Evolutionary conservation across 2,113 vertebrate species (phyloP).

Genomic region (Cryptotis parvus): DNA sequence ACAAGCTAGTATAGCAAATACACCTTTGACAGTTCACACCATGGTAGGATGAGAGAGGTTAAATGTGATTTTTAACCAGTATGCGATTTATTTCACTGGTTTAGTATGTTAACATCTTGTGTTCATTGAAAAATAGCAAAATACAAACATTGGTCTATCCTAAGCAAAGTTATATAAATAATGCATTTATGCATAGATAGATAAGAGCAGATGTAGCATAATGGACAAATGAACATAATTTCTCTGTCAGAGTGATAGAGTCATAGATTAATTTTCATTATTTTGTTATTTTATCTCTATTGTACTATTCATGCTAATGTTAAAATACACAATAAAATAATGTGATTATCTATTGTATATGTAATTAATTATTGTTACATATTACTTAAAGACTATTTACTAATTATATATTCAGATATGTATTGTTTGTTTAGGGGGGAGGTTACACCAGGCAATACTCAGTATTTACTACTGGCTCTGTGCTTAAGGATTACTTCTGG

Average conservation of each 20-base stretch:
- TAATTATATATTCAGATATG: too few relatives aligned
- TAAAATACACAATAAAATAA: too few relatives aligned
- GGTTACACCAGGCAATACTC: too few relatives aligned
- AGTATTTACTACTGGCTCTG: too few relatives aligned
- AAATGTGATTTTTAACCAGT: conserved; percentile 11
- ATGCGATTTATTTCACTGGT: neutral
- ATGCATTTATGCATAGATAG: neutral
- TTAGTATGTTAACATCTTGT: conserved; percentile 19
- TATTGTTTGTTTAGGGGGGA: too few relatives aligned
- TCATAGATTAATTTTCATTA: too few relatives aligned
- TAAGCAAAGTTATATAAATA: conserved; percentile 17
- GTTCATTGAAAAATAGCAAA: conserved; percentile 24
- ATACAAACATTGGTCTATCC: neutral
- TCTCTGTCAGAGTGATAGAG: neutral
- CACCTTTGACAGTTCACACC: neutral
- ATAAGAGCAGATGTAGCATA: neutral
- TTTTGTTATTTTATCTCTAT: conserved; percentile 3
- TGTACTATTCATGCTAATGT: neutral
- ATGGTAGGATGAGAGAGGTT: neutral
- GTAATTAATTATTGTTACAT: too few relatives aligned
- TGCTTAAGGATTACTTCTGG: too few relatives aligned
- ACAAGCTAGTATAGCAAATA: neutral
- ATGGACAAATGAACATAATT: neutral
- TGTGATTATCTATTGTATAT: too few relatives aligned
- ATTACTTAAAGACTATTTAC: too few relatives aligned